Evolutionary conservation across 2,113 vertebrate genomes (phyloP), one percentile per base, ranked within the genome.

Genomic region (Monopterus albus): DNA sequence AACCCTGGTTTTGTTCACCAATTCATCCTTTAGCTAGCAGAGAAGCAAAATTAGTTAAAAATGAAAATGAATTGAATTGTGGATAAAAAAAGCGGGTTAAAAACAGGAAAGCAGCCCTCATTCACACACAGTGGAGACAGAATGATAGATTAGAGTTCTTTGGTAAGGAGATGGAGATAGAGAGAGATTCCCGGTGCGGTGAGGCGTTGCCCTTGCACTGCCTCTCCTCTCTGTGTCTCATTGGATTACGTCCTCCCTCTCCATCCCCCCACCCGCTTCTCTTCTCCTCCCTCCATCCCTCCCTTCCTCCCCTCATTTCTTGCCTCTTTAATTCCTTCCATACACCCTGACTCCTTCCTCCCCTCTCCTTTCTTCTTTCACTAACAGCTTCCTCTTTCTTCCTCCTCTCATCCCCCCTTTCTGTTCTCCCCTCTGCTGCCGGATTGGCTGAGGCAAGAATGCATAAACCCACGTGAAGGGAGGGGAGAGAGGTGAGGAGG

Each of bases 191-290:
- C 75, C 61, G 35, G 78, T 82, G 84, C 82, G 89, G 62, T 87
- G 89, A 93, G 87, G 90, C 88, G 86, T 92, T 85, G 82, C 82
- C 92, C 84, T 88, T 62, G 52, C 81, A 7, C 78, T 87, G 88
- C 79, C 88, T 88, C 78, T 87, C 81, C 71, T 82, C 81, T 86
- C 82, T 76, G 71, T 84, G 88, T 91, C 90, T 92, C 90, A 91
- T 87, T 92, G 90, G 87, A 90, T 91, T 91, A 88, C 83, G 80
- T 79, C 85, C 81, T 84, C 88, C 81, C 81, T 78, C 77, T 59
- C 58, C 36, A 33, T 5, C 55, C 51, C 52, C 57, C 73, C 51
- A 17, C 60, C 39, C 63, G 1, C 28, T 18, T 20, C 15, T 29
- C 55, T 17, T 57, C 40, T 53, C 70, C 49, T 65, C 45, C 51